A percentile compares a stretch with the other conserved stretches of the same genome.
Conservation (phyloP, 2,113 vertebrate genomes). For the Alaudala cheleensis region DNA sequence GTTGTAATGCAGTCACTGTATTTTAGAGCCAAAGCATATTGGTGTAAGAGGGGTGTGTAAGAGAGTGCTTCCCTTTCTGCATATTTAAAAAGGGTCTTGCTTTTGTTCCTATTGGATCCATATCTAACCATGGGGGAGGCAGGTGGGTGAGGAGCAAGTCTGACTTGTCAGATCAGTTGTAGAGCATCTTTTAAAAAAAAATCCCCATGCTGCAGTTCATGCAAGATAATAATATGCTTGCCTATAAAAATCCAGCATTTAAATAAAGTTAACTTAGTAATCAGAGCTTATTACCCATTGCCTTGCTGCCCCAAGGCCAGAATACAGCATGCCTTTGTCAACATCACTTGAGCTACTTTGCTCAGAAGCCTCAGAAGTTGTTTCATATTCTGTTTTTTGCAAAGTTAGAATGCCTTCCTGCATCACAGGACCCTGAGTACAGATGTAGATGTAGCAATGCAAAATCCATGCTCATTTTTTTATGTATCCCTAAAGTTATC, state of each 20-base stretch:
- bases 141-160: neutral
- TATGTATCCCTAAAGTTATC: neutral
- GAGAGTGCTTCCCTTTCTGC: neutral
- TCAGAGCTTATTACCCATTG: neutral
- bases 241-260: conserved; percentile 23
- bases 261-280: conserved; percentile 33
- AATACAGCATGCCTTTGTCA: neutral
- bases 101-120: neutral
- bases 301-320: conserved; percentile 14
- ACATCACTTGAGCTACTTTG: neutral
- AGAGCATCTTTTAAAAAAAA: neutral
- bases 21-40: neutral
- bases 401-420: neutral
- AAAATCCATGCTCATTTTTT: neutral
- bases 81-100: neutral
- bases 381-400: neutral
- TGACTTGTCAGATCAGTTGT: neutral
- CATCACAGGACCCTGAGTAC: neutral
- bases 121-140: neutral
- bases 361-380: neutral
- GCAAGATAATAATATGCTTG: conserved; percentile 26
- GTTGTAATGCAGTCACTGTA: neutral
- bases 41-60: neutral
- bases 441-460: neutral
- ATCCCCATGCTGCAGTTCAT: neutral